phyloP scores from a whole-genome alignment of 2,113 vertebrate species.

The Chaetura pelagica region DNA sequence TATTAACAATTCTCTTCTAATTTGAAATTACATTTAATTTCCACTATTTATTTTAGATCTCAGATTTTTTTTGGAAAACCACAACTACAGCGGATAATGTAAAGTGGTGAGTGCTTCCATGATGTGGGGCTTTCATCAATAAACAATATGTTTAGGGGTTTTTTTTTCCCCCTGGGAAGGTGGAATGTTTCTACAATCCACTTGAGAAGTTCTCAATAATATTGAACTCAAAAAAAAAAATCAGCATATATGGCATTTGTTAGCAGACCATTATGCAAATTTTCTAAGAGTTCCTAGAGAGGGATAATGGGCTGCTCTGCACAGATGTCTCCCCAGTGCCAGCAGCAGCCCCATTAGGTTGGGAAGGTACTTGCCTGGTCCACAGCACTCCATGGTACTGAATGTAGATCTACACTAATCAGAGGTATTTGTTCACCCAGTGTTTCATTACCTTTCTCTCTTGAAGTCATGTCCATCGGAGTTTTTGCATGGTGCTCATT shows the following conservation, averaged over 20 bases:
- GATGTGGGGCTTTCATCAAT: neutral
- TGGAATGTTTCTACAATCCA: neutral
- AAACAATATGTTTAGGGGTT: rapidly evolving
- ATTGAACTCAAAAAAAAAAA: neutral
- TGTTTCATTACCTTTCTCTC: neutral
- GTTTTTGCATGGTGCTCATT: neutral
- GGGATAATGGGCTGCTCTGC: neutral
- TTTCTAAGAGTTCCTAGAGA: neutral
- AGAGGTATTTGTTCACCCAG: neutral
- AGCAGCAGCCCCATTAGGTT: neutral
- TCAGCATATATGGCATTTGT: neutral
- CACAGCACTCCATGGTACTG: neutral
- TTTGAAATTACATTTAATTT: neutral
- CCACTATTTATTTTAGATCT: neutral
- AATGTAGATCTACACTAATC: neutral
- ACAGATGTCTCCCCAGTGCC: neutral
- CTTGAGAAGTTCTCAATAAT: neutral
- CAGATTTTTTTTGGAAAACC: neutral
- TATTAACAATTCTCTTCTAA: neutral
- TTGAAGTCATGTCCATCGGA: neutral
- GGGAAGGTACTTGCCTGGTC: neutral
- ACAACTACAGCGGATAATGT: neutral
- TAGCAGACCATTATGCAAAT: neutral
- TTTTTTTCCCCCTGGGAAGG: neutral
- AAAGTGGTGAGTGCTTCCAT: neutral